Evolutionary conservation across 92 coral and sea anemone genomes (phyloP).

Genomic region (Parazoanthus atlanticus): DNA sequence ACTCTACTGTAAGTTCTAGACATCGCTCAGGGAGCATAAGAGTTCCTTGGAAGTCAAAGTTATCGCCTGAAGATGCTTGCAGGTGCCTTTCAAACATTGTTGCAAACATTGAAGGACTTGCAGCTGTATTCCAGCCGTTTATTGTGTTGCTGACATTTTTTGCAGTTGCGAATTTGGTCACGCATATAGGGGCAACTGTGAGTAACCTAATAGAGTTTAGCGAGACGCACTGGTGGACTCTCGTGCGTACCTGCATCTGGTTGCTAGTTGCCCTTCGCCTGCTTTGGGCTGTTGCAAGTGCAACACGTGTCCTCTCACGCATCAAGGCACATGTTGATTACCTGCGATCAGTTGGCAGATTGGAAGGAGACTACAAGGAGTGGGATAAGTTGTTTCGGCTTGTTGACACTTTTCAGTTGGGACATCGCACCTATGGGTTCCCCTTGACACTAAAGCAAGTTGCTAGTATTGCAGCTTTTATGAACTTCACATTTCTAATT

Average conservation of each 20-base stretch:
- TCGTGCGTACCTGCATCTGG: constrained; percentile 84
- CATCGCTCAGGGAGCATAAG: constrained; percentile 60
- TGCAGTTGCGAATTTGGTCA: constrained; percentile 83
- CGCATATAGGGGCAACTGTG: constrained; percentile 84
- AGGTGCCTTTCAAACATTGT: constrained; percentile 64
- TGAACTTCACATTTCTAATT: constrained; percentile 85
- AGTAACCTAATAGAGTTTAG: constrained; percentile 54
- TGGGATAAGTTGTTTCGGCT: constrained; percentile 85
- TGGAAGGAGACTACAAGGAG: constrained; percentile 71
- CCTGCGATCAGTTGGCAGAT: constrained; percentile 69
- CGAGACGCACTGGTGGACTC: constrained; percentile 87
- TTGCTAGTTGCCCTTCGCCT: constrained; percentile 82
- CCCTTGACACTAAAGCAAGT: constrained; percentile 86
- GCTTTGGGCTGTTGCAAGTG: constrained; percentile 79
- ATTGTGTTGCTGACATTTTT: constrained; percentile 77
- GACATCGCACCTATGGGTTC: constrained; percentile 84
- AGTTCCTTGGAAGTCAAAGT: constrained; percentile 57
- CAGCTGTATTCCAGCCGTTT: constrained; percentile 80
- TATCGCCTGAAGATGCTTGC: constrained; percentile 74
- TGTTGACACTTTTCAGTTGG: constrained; percentile 76
- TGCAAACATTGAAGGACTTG: constrained; percentile 68
- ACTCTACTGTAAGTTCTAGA: constrained; percentile 35
- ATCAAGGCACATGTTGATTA: constrained; percentile 80
- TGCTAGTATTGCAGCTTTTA: constrained; percentile 82
- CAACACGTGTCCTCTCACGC: constrained; percentile 71